Base-by-base conservation (phyloP, 1,140 invertebrate genomes). In the Pararge aegeria region DNA sequence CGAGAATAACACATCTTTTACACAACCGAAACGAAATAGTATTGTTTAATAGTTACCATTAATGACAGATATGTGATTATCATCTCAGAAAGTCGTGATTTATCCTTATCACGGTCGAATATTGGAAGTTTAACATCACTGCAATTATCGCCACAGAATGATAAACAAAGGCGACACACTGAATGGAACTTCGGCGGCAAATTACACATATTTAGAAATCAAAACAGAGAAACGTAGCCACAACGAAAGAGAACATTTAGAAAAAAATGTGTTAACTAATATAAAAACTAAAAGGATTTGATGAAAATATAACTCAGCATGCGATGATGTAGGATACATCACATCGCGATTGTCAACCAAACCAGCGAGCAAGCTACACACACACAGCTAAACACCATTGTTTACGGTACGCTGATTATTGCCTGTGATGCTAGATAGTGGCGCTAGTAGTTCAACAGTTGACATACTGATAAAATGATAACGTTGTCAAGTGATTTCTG, bases 111-210 rank as follows among this genome's bases (percentile, higher is more conserved):
- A 89, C 87, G 85, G 69, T 90, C 90, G 75, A 91, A 91, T 84
- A 91, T 91, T 89, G 88, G 90, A 78, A 91, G 83, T 90, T 91
- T 91, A 88, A 91, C 90, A 90, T 91, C 90, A 89, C 88, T 91
- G 89, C 87, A 90, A 89, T 88, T 90, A 88, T 89, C 85, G 86
- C 87, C 89, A 90, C 87, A 90, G 83, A 90, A 90, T 89, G 89
- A 90, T 90, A 90, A 90, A 90, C 92, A 93, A 92, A 93, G 91
- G 88, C 92, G 91, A 91, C 92, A 93, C 89, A 93, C 90, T 87
- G 91, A 92, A 91, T 93, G 91, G 90, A 92, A 92, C 91, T 92
- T 92, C 90, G 91, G 91, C 90, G 92, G 92, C 91, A 92, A 91
- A 92, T 92, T 92, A 92, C 91, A 92, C 92, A 93, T 93, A 91